Base-by-base conservation (phyloP, 2,888 invertebrate genomes). In the Drosophila pseudotakahashii region DNA sequence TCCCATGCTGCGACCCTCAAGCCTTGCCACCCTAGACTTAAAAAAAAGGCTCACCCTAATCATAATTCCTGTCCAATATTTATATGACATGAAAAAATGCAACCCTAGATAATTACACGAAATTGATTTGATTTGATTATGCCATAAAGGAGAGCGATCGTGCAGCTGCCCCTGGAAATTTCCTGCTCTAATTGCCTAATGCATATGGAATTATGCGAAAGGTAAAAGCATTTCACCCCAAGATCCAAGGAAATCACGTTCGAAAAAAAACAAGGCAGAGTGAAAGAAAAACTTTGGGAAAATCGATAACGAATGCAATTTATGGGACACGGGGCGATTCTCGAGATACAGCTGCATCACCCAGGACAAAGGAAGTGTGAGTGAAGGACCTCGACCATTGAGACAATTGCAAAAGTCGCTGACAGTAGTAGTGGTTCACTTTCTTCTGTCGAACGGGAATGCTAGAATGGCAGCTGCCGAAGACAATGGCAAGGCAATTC, bases 51-150 rank as follows among this genome's bases (percentile, higher is more conserved):
- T 36, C 47, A 54, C 69, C 67, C 48, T 50, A 62, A 45, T 77
- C 80, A 80, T 77, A 62, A 75, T 66, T 78, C 45, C 57, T 37
- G 53, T 26, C 55, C 26, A 57, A 73, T 42, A 55, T 13, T 30
- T 48, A 79, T 71, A 78, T 60, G 52, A 60, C 55, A 32, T 7
- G 6, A 16, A 50, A 16, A 51, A 54, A 41, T 73, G 59, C 64
- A 63, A 70, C 69, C 73, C 71, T 41, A 59, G 44, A 79, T 67
- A 78, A 87, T 78, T 70, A 71, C 48, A 69, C 36, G 44, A 80
- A 80, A 80, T 80, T 62, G 76, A 87, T 87, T 83, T 69, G 68
- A 72, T 78, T 81, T 69, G 81, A 79, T 76, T 64, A 69, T 63
- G 62, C 54, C 64, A 58, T 64, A 57, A 58, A 77, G 53, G 23